Evolutionary conservation across 2,797 vertebrate genomes (phyloP), one percentile per base, ranked within the genome.

Genomic region (Brotula barbata): DNA sequence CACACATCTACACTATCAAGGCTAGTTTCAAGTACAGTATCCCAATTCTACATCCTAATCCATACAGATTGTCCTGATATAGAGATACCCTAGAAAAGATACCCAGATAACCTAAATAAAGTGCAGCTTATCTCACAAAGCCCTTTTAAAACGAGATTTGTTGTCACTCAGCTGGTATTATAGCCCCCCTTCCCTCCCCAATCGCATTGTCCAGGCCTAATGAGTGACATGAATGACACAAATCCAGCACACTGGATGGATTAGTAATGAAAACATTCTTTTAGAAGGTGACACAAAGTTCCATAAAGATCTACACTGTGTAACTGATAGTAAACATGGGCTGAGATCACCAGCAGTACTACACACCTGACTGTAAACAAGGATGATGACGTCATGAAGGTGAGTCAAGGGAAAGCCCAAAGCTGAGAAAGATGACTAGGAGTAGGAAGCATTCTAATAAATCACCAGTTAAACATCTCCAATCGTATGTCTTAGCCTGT

Each of bases 141-240:
- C 64, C 47, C 48, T 39, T 63, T 77, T 79, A 79, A 83, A 78
- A 77, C 41, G 63, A 31, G 60, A 67, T 49, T 33, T 78, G 59
- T 62, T 81, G 78, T 40, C 77, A 75, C 57, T 84, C 83, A 67
- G 73, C 45, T 58, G 65, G 78, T 65, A 74, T 89, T 81, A 85
- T n/a, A n/a, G n/a, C n/a, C n/a, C n/a, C n/a, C n/a, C n/a, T n/a
- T 81, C 74, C 70, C 62, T 55, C 79, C 36, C 56, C n/a, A 33
- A 56, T 40, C 46, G 73, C 77, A 72, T 64, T 80, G 64, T 68
- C 68, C 77, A 73, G 53, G 48, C 78, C 71, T 66, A 59, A 68
- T 71, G 71, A 79, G 71, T 61, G 77, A 81, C 67, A 75, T 41
- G 51, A 67, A 68, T 71, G 61, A 73, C 40, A 36, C 33, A 51